Percentiles rank a stretch among this genome's conserved stretches.
Evolutionary conservation across 2,113 vertebrate species (phyloP).

Genomic region (Lamprotornis superbus): DNA sequence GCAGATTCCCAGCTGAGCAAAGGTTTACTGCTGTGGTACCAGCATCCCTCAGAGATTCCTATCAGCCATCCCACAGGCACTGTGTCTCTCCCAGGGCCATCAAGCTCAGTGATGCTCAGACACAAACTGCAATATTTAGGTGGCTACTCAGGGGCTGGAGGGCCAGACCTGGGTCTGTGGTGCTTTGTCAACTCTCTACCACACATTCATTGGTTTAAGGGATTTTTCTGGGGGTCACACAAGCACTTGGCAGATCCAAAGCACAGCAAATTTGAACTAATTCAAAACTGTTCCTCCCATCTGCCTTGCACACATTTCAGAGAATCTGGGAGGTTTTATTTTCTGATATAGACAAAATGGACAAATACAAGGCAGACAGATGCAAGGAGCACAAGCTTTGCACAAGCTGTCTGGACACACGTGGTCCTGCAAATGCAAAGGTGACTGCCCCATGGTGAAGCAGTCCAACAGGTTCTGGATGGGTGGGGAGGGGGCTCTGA

Average conservation of each 20-base stretch:
- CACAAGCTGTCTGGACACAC: background rate
- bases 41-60: background rate
- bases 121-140: background rate
- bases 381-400: background rate
- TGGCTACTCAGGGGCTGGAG: background rate
- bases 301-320: background rate
- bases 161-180: background rate
- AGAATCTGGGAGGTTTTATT: background rate
- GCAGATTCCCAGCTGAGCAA: background rate
- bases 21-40: background rate
- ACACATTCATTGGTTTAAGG: fast-evolving
- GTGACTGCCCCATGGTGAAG: fast-evolving
- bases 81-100: background rate
- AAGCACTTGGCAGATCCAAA: background rate
- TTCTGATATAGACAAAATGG: background rate
- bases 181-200: background rate
- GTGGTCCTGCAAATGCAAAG: fast-evolving
- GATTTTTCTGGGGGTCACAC: background rate
- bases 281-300: background rate
- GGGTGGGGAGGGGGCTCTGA: background rate
- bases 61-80: background rate
- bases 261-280: no score
- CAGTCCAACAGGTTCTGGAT: background rate
- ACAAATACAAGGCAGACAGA: background rate
- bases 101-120: background rate